A percentile compares a stretch with the other conserved stretches of the same genome.
These are phyloP conservation scores for Drosophila vallismaia DNA, from an alignment of 2,888 invertebrate genomes.

Conservation along the genomic window DNA sequence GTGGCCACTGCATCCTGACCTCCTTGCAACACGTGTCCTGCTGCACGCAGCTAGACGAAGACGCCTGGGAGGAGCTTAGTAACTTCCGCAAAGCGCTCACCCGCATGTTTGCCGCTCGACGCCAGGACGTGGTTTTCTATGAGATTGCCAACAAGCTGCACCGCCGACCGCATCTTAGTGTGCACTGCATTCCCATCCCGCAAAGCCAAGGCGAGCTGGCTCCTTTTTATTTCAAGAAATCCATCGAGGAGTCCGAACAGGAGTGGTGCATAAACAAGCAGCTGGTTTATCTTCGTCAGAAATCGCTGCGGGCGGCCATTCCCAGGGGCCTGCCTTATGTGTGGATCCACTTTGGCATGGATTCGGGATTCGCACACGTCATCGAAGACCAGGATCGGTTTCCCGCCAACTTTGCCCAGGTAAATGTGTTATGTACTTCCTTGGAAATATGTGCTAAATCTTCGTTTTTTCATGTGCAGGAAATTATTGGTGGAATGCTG, in stretches of 20 bases:
- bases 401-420: conserved; percentile 95
- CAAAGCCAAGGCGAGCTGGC: conserved; percentile 91
- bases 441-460: background rate
- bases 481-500: conserved; percentile 97
- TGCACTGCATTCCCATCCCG: conserved; percentile 92
- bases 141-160: conserved; percentile 92
- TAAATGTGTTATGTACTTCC: conserved; percentile 80
- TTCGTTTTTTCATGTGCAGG: conserved; percentile 84
- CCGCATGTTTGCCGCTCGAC: conserved; percentile 89
- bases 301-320: conserved; percentile 91
- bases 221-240: conserved; percentile 99
- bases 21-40: conserved; percentile 92
- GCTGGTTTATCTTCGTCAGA: conserved; percentile 86
- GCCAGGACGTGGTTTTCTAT: conserved; percentile 94
- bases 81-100: conserved; percentile 90
- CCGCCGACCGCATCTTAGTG: conserved; percentile 91
- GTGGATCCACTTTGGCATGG: conserved; percentile 95
- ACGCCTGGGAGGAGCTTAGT: conserved; percentile 95
- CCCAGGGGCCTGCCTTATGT: conserved; percentile 98
- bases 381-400: conserved; percentile 96
- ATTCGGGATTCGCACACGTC: conserved; percentile 97
- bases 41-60: conserved; percentile 94
- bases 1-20: conserved; percentile 93
- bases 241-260: conserved; percentile 95
- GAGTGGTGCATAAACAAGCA: conserved; percentile 99